phyloP scores from a whole-genome alignment of 2,888 invertebrate species.

The Diadegma fenestrale region DNA sequence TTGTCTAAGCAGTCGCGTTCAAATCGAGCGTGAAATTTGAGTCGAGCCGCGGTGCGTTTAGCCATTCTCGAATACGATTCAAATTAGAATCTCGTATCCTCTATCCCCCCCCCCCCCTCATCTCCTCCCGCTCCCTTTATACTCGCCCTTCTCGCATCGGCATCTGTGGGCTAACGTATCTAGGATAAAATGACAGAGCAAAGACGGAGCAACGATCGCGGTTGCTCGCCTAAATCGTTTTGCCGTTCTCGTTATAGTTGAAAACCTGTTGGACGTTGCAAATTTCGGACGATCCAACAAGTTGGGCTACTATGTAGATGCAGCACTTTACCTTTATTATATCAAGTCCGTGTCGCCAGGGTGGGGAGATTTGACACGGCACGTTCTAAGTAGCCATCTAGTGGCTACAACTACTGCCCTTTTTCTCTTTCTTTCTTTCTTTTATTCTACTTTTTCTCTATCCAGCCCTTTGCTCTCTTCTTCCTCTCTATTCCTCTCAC shows the following conservation, averaged over 20 bases:
- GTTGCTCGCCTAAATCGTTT: constrained; percentile 72
- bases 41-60: constrained; percentile 51
- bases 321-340: constrained; percentile 62
- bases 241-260: constrained; percentile 66
- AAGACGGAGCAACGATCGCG: constrained; percentile 16
- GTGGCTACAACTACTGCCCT: constrained; percentile 66
- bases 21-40: constrained; percentile 70
- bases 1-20: constrained; percentile 55
- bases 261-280: constrained; percentile 75
- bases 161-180: constrained; percentile 33
- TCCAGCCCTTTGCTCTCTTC: constrained; percentile 67
- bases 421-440: constrained; percentile 14
- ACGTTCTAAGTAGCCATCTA: constrained; percentile 82
- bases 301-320: constrained; percentile 74
- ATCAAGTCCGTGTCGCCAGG: constrained; percentile 60
- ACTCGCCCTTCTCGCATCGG: constrained; percentile 36
- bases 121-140: constrained; percentile 42
- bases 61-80: constrained; percentile 72
- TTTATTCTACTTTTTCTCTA: constrained; percentile 11
- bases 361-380: constrained; percentile 76
- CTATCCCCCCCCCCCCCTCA: constrained; percentile 8
- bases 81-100: constrained; percentile 75
- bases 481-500: constrained; percentile 67
- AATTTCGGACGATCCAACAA: constrained; percentile 71
- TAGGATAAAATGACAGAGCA: neutral